A percentile compares a stretch with the other conserved stretches of the same genome.
phyloP scores from a whole-genome alignment of 2,797 vertebrate genomes.

The Semaprochilodus insignis region DNA sequence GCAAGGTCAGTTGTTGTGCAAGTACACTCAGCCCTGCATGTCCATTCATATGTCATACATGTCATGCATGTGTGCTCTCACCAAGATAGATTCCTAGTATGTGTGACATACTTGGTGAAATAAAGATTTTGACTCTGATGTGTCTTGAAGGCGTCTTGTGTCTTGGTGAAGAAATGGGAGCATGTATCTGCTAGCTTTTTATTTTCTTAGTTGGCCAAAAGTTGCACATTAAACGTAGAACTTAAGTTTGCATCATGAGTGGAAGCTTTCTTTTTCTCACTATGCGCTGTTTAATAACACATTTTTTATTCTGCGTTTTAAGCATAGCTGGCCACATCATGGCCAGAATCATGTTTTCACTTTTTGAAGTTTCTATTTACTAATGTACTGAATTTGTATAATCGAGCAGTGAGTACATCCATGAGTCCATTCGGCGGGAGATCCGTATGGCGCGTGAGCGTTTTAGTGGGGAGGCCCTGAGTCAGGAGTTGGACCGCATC shows the following conservation, averaged over 20 bases:
- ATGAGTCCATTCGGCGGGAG: conserved; percentile 86
- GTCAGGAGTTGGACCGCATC: conserved; percentile 83
- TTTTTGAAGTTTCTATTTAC: background rate
- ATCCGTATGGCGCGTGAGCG: conserved; percentile 87
- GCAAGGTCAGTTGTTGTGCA: conserved; percentile 78
- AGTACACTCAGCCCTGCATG: background rate
- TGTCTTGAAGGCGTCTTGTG: too few species aligned
- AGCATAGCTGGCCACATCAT: too few species aligned
- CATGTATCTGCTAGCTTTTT: too few species aligned
- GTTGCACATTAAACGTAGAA: background rate
- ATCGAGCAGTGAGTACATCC: conserved; percentile 80
- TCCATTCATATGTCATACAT: background rate
- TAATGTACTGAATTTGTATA: background rate
- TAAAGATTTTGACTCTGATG: too few species aligned
- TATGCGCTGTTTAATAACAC: too few species aligned
- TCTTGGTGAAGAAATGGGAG: too few species aligned
- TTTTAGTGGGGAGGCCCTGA: conserved; percentile 82
- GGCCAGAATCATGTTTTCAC: too few species aligned
- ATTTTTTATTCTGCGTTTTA: too few species aligned
- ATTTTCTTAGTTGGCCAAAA: background rate
- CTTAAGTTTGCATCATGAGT: background rate
- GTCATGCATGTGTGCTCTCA: too few species aligned
- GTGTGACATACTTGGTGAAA: too few species aligned
- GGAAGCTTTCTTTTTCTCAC: too few species aligned
- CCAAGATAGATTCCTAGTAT: too few species aligned